Evolutionary conservation across 1,140 invertebrate genomes (phyloP), one percentile per base, ranked within the genome.

Genomic region (Gryllus bimaculatus): DNA sequence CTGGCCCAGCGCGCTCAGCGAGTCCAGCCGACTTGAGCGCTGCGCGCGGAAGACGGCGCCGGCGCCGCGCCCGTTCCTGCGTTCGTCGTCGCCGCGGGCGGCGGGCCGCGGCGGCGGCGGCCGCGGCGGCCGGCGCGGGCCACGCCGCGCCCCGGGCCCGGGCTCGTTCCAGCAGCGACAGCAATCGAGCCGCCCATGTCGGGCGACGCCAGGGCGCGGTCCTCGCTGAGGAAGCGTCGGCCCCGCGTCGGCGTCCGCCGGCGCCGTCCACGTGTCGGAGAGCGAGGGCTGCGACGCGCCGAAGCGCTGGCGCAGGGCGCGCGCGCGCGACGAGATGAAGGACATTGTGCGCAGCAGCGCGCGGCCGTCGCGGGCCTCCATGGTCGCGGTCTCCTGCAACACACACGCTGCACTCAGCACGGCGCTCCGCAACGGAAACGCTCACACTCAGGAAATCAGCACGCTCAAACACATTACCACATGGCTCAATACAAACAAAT

Each of bases 301-400:
- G 80, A 84, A 84, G 47, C 82, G 80, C 77, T 83, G 81, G 15
- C 83, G 81, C 20, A 82, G 75, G 26, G 79, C 80, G 76, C 81
- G 82, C 39, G 83, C 83, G 73, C 80, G 47, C 0, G 80, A 78
- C 48, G 80, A 80, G 47, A 80, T 80, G 80, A 80, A 80, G 49
- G 80, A 80, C 80, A 80, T 80, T 0, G 80, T 80, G 10, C 80
- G 77, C 26, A 80, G 49, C 8, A 80, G 77, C n/a, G 77, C 78
- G 12, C 80, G 47, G 18, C 80, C 80, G 48, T 80, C 80, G 47
- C 78, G 77, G 15, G 77, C n/a, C 80, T 80, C 80, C 80, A 80
- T 80, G 0, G 54, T 66, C 10, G 10, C 10, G 18, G 54, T 10
- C 54, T 10, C 54, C 54, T 66, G 54, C 54, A 66, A 66, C 54